Base-by-base conservation (phyloP, 1,140 invertebrate genomes). In the Caenorhabditis tropicalis region DNA sequence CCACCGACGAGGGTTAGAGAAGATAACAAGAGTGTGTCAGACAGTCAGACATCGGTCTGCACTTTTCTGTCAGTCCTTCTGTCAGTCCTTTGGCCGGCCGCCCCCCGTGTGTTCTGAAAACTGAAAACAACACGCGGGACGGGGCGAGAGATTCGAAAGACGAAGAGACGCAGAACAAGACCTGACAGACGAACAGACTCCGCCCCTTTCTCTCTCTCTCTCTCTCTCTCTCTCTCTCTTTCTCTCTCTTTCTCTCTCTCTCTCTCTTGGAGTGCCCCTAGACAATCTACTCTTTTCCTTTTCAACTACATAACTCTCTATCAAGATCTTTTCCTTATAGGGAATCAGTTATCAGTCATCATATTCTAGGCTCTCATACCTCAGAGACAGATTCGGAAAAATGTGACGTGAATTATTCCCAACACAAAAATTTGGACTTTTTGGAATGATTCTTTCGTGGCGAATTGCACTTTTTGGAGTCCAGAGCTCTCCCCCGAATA, bases 51-150 rank as follows among this genome's bases (percentile, higher is more conserved):
- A 39, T 31, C 15, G 43, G 39, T 33, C 29, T 48, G 39, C 43
- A 58, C 82, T 84, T 43, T 51, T 65, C 19, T n/a, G n/a, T n/a
- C n/a, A 19, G 43, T 27, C 31, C 48, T 43, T 43, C 39, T 79
- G n/a, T 9, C 58, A 4, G 21, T 53, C 82, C 33, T n/a, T n/a
- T n/a, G n/a, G 51, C 48, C 10, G 31, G 5, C 82, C 70, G 16
- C 7, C 39, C 82, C 74, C 12, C 80, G 16, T 65, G 58, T 65
- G 58, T 74, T 74, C 65, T 74, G 33, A 74, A 74, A 74, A 74
- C 65, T 43, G 36, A 65, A 65, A 65, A 65, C 58, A 65, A 58
- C 53, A 27, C 53, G 53, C 6, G 29, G 21, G 10, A n/a, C 16
- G n/a, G 12, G 24, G 56, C 10, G 56, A 58, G 56, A 19, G 56